Conservation (phyloP, 1,140 invertebrate genomes). For the Drosophila elegans region DNA sequence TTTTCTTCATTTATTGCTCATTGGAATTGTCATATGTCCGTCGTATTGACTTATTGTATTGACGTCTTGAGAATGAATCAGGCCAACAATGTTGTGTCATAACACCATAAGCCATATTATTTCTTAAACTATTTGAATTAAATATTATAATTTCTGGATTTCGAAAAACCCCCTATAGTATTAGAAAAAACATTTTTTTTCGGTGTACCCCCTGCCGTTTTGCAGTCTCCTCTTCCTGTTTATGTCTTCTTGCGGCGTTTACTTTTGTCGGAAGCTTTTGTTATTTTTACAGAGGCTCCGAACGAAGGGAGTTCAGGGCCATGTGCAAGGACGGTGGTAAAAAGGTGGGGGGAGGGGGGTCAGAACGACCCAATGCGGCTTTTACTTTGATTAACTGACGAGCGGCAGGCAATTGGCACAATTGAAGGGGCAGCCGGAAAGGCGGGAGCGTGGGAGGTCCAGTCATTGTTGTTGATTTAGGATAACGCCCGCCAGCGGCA, state of each 20-base stretch:
- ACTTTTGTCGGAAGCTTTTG: constrained; percentile 60
- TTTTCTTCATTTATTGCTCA: no score
- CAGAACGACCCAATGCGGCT: constrained; percentile 36
- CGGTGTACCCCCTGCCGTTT: background rate
- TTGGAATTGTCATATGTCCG: no score
- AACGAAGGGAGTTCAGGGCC: background rate
- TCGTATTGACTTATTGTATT: no score
- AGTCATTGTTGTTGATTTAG: constrained; percentile 79
- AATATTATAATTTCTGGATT: no score
- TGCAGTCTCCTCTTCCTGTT: constrained; percentile 45
- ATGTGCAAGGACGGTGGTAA: no score
- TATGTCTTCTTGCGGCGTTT: constrained; percentile 66
- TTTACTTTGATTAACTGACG: constrained; percentile 82
- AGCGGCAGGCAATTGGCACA: constrained; percentile 79
- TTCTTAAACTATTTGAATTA: background rate
- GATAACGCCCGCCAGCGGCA: constrained; percentile 69
- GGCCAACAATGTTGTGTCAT: no score
- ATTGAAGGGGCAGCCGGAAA: constrained; percentile 57
- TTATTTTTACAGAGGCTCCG: constrained; percentile 49
- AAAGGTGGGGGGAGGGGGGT: no score
- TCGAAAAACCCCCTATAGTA: no score
- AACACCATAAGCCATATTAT: no score
- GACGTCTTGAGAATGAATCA: no score
- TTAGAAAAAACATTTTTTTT: background rate
- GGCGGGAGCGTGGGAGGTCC: constrained; percentile 35